Percentiles rank a stretch among this genome's conserved stretches.
Evolutionary conservation across 2,888 invertebrate species (phyloP).

Genomic region (Pammene aurita): DNA sequence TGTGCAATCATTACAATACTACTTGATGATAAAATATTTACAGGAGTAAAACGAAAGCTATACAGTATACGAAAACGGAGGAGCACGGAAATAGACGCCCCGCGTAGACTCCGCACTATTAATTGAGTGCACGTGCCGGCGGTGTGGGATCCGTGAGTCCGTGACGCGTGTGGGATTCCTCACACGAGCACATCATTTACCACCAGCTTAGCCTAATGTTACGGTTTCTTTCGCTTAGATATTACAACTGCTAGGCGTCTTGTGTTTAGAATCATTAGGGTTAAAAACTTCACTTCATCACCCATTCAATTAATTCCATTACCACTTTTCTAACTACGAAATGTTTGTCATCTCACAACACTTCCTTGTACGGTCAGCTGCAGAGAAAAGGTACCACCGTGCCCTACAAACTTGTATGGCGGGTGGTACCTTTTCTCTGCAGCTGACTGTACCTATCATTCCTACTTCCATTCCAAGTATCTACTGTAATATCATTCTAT

Average conservation of each 20-base stretch:
- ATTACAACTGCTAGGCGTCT: background rate
- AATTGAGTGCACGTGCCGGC: slow-evolving; percentile 59
- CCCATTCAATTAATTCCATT: background rate
- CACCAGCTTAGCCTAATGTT: slow-evolving; percentile 34
- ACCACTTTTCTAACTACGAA: background rate
- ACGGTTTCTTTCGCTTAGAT: background rate
- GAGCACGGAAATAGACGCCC: slow-evolving; percentile 54
- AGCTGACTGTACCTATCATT: too few species aligned
- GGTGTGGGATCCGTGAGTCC: slow-evolving; percentile 43
- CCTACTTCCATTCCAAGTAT: background rate
- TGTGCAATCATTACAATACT: too few species aligned
- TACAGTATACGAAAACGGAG: slow-evolving; percentile 31
- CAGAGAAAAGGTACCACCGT: too few species aligned
- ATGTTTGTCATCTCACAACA: background rate
- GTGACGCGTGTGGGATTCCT: slow-evolving; percentile 47
- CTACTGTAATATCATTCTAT: background rate
- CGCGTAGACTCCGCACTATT: slow-evolving; percentile 52
- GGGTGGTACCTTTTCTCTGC: too few species aligned
- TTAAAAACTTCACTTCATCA: background rate
- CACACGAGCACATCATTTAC: slow-evolving; percentile 42
- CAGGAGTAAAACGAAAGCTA: slow-evolving; percentile 8
- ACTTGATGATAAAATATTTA: background rate
- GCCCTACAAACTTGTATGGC: too few species aligned
- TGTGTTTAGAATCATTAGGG: too few species aligned
- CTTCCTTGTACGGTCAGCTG: too few species aligned